Conservation (phyloP, 2,888 invertebrate genomes). For the Lamellibrachia columna region DNA sequence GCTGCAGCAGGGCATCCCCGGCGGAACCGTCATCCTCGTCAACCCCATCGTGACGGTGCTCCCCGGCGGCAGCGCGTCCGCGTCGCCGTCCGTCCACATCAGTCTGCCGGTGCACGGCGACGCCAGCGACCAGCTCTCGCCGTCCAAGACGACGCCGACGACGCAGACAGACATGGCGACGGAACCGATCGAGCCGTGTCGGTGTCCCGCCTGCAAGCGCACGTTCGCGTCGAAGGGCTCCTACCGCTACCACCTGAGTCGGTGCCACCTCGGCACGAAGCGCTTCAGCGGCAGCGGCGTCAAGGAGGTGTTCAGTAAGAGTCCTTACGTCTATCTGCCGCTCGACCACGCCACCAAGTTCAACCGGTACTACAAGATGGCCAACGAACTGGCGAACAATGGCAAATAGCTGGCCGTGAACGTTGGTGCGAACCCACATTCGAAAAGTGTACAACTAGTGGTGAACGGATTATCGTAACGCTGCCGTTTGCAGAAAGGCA, state of each 20-base stretch:
- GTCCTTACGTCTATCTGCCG: slow-evolving; percentile 62
- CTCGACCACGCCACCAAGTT: slow-evolving; percentile 78
- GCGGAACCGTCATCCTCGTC: slow-evolving; percentile 40
- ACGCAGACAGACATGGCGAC: neutral
- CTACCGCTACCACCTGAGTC: slow-evolving; percentile 89
- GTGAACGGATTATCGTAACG: neutral
- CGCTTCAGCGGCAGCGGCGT: slow-evolving; percentile 44
- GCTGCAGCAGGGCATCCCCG: neutral
- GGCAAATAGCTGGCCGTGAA: slow-evolving; percentile 42
- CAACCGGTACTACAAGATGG: slow-evolving; percentile 97
- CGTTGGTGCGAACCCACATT: neutral
- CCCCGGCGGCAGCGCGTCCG: slow-evolving; percentile 27
- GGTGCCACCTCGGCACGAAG: slow-evolving; percentile 47
- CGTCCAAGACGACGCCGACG: neutral
- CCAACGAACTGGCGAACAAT: slow-evolving; percentile 96
- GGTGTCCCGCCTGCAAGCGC: slow-evolving; percentile 59
- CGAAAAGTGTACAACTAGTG: neutral
- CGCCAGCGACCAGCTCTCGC: slow-evolving; percentile 27
- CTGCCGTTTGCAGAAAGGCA: neutral
- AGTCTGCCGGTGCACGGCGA: slow-evolving; percentile 24
- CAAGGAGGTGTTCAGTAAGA: slow-evolving; percentile 61
- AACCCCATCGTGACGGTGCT: slow-evolving; percentile 44
- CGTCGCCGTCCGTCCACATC: slow-evolving; percentile 26
- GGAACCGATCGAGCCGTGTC: slow-evolving; percentile 31
- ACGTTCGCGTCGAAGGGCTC: slow-evolving; percentile 97